Evolutionary conservation across 2,797 vertebrate species (phyloP).

Genomic region (Squalus acanthias): DNA sequence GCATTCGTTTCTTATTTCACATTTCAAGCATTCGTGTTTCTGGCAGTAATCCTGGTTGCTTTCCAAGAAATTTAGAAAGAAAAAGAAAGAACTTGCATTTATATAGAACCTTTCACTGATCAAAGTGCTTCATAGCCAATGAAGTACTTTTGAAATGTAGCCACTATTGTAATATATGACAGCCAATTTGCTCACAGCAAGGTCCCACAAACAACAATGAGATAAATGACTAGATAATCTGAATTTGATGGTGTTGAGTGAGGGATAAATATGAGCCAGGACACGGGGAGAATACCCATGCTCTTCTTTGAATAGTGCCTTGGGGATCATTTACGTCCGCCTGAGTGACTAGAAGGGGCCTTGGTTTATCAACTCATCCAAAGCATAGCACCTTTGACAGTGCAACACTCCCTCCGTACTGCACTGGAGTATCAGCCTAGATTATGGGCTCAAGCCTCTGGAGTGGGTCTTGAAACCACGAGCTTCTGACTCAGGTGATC

Average conservation of each 20-base stretch:
- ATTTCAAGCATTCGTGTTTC: not conserved
- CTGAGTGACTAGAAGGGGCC: not conserved
- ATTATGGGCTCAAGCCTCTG: not conserved
- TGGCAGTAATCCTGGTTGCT: not conserved
- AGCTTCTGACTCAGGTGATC: not conserved
- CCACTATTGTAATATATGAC: not conserved
- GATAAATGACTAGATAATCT: not conserved
- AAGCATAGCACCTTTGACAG: not conserved
- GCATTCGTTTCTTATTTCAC: not conserved
- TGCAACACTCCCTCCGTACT: not conserved
- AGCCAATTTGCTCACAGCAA: not conserved
- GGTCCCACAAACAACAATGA: not conserved
- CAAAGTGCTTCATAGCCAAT: not conserved
- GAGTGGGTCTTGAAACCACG: not conserved
- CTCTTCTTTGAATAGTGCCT: not conserved
- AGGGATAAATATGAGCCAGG: too few relatives aligned
- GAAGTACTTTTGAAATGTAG: not conserved
- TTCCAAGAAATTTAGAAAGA: not conserved
- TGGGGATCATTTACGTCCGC: not conserved
- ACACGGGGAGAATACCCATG: not conserved
- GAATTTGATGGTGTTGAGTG: not conserved
- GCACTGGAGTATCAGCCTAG: not conserved
- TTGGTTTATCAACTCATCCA: not conserved
- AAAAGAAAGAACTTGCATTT: not conserved
- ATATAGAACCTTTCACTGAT: too few relatives aligned